Percentiles rank a stretch among this genome's conserved stretches.
Conservation (phyloP, 30 jellyfish, hydroid and myxozoan species). For the Haliclystus octoradiatus region DNA sequence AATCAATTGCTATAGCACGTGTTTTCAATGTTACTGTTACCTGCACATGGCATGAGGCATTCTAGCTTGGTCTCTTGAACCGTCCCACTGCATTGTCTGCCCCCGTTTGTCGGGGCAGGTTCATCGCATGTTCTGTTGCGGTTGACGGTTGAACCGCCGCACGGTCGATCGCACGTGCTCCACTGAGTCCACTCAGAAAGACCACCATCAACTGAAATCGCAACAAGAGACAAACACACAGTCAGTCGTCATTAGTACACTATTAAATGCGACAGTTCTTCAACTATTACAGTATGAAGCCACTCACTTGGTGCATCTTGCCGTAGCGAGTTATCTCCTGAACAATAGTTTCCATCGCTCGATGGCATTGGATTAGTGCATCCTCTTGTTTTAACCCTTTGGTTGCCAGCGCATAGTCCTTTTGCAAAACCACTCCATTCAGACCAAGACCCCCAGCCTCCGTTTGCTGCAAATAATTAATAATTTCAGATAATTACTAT, state of each 20-base stretch:
- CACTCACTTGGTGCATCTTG: conserved; percentile 74
- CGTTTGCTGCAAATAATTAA: conserved; percentile 22
- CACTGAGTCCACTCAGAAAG: conserved; percentile 97
- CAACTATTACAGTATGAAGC: no score
- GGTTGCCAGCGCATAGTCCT: conserved; percentile 88
- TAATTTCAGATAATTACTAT: no score
- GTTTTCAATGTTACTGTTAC: conserved; percentile 17
- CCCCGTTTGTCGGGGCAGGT: conserved; percentile 82
- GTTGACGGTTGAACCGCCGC: conserved; percentile 96
- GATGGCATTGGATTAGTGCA: conserved; percentile 88
- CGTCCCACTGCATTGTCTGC: conserved; percentile 59
- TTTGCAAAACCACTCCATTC: conserved; percentile 96
- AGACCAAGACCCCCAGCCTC: conserved; percentile 93
- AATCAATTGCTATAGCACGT: neutral
- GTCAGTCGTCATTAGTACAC: no score
- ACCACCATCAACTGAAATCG: conserved; percentile 87
- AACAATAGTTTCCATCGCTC: conserved; percentile 56
- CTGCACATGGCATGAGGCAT: conserved; percentile 78
- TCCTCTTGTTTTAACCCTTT: conserved; percentile 85
- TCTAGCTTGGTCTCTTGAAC: conserved; percentile 63
- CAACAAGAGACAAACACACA: no score
- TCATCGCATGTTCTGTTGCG: conserved; percentile 70
- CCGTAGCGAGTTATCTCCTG: conserved; percentile 63
- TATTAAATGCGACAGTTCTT: no score
- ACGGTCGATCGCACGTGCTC: conserved; percentile 90